A percentile compares a stretch with the other conserved stretches of the same genome.
phyloP scores from a whole-genome alignment of 2,113 vertebrate genomes.

The Lagenorhynchus albirostris region DNA sequence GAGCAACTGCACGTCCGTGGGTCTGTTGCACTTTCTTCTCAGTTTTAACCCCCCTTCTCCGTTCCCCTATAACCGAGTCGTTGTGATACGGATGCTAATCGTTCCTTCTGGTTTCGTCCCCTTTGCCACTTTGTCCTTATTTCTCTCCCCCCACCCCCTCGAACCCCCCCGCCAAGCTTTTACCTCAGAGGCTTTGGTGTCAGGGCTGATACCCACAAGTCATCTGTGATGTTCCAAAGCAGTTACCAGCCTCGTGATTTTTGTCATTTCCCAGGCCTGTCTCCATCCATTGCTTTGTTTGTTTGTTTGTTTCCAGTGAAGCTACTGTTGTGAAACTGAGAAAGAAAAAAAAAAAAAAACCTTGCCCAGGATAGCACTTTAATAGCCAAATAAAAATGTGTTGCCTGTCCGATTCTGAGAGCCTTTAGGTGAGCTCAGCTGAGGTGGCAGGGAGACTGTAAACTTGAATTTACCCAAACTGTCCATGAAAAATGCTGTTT shows the following conservation, averaged over 20 bases:
- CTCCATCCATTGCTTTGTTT: slow-evolving; percentile 61
- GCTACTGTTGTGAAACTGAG: slow-evolving; percentile 78
- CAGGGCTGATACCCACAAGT: slow-evolving; percentile 60
- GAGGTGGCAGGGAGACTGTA: slow-evolving; percentile 55
- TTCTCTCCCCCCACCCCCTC: slow-evolving; percentile 40
- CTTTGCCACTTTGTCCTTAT: slow-evolving; percentile 13
- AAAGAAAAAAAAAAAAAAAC: background rate
- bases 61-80: slow-evolving; percentile 70
- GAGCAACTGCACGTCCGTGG: slow-evolving; percentile 78
- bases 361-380: slow-evolving; percentile 78
- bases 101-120: slow-evolving; percentile 60
- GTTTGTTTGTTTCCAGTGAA: slow-evolving; percentile 48
- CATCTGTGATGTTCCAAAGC: slow-evolving; percentile 62
- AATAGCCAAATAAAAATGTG: slow-evolving; percentile 76
- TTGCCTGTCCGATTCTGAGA: slow-evolving; percentile 71
- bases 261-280: slow-evolving; percentile 10
- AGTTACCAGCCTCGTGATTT: slow-evolving; percentile 42
- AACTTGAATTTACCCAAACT: slow-evolving; percentile 47
- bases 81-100: slow-evolving; percentile 76
- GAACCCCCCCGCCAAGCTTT: slow-evolving; percentile 46
- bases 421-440: slow-evolving; percentile 61
- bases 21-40: slow-evolving; percentile 83
- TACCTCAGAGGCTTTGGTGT: slow-evolving; percentile 80
- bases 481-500: background rate
- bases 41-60: slow-evolving; percentile 72